Base-by-base conservation (phyloP, 2,888 invertebrate genomes). In the Euzophera pinguis region DNA sequence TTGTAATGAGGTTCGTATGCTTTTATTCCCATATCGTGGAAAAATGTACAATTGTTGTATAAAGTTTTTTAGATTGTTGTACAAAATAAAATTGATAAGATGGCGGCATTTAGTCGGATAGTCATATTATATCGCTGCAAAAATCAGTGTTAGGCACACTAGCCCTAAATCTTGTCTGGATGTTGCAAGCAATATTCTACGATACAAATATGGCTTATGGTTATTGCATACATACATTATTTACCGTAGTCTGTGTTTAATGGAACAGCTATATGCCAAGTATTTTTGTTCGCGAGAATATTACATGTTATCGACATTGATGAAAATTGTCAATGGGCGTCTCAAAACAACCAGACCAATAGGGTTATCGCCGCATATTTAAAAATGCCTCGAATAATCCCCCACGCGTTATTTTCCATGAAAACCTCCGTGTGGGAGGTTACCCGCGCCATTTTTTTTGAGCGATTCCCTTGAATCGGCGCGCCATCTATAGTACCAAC, bases 401-500 rank as follows among this genome's bases (percentile, higher is more conserved):
- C 45, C 32, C 45, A 14, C 14, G 14, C 45, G 45, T 45, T 32
- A 45, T 45, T 45, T 45, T 45, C 45, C 45, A 45, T 45, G 45
- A 45, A 45, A 45, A 32, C 16, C 43, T 45, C 43, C 32, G 45
- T 13, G 10, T 10, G 45, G 27, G 45, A 14, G 10, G 32, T 7
- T 45, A 14, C 13, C 32, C 45, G 42, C 27, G 32, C 32, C 43
- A 34, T 39, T 35, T 48, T 38, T 43, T n/a, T 47, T 29, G 6
- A 35, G 22, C 52, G 65, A 66, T 62, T 65, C 62, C 60, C 61
- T 65, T 63, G 56, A 57, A 62, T 51, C 52, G 61, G 61, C 58
- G 55, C 62, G 32, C 10, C 29, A 35, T 37, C 37, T 38, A 13
- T 38, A 13, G 5, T n/a, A 22, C 57, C 56, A 63, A 65, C 62